A percentile compares a stretch with the other conserved stretches of the same genome.
phyloP scores from a whole-genome alignment of 2,113 vertebrate genomes.

The Mellivora capensis region DNA sequence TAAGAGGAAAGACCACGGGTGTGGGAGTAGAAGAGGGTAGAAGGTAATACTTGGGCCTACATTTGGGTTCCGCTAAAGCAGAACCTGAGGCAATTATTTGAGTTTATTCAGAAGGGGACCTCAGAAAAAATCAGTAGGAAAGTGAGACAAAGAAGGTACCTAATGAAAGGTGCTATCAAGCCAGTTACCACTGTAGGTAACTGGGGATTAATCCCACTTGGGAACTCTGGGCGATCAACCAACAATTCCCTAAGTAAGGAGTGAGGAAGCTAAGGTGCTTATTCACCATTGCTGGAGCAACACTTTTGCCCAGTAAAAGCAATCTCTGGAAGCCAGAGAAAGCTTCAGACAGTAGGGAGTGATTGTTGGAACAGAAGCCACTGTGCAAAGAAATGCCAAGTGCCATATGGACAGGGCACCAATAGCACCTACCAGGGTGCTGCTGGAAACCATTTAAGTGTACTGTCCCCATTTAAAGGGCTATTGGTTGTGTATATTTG shows the following conservation, averaged over 20 bases:
- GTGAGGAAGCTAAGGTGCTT: background rate
- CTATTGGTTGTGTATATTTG: background rate
- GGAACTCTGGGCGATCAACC: background rate
- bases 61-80: background rate
- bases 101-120: background rate
- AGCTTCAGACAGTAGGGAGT: background rate
- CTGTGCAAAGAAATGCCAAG: background rate
- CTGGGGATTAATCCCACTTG: background rate
- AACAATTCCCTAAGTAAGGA: background rate
- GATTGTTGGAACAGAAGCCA: background rate
- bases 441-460: background rate
- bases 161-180: background rate
- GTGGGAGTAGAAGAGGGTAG: background rate
- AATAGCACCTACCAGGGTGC: background rate
- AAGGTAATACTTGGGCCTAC: background rate
- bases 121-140: background rate
- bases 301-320: background rate
- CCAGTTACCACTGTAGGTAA: background rate
- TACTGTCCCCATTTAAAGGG: background rate
- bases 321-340: background rate
- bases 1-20: background rate
- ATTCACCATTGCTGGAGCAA: background rate
- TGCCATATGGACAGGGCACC: background rate
- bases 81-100: background rate
- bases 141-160: background rate